Conservation (phyloP, 2,888 invertebrate genomes). For the Netelia inedita region DNA sequence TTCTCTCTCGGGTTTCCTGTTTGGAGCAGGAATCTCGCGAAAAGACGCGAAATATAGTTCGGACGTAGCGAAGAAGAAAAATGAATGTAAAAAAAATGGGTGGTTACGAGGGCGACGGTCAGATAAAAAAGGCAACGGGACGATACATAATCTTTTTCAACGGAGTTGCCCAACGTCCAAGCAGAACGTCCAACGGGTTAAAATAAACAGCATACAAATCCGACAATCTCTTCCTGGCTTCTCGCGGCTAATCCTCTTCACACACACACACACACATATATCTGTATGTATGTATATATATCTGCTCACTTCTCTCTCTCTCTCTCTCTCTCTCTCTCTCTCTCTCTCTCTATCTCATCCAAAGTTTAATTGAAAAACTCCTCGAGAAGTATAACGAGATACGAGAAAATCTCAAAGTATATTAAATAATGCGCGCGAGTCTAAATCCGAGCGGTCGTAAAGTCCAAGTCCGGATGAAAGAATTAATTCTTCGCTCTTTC, state of each 20-base stretch:
- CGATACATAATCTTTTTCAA: constrained; percentile 39
- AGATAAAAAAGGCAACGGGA: not conserved
- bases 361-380: constrained; percentile 62
- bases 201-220: constrained; percentile 60
- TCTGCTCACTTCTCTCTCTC: constrained; percentile 11
- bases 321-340: not conserved
- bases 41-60: no score
- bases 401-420: constrained; percentile 32
- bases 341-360: not conserved
- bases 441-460: constrained; percentile 9
- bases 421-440: constrained; percentile 42
- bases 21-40: no score
- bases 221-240: constrained; percentile 11
- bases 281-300: constrained; percentile 2
- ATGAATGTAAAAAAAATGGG: not conserved
- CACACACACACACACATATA: no score
- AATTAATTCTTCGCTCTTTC: constrained; percentile 46
- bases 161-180: constrained; percentile 30
- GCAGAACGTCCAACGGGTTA: constrained; percentile 35
- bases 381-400: constrained; percentile 8
- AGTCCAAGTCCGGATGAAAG: constrained; percentile 27
- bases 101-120: no score
- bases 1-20: no score
- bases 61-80: not conserved
- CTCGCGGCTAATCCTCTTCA: constrained; percentile 17